Percentiles rank a stretch among this genome's conserved stretches.
phyloP scores from a whole-genome alignment of 2,888 invertebrate species.

The Xanthorhoe spadicearia region DNA sequence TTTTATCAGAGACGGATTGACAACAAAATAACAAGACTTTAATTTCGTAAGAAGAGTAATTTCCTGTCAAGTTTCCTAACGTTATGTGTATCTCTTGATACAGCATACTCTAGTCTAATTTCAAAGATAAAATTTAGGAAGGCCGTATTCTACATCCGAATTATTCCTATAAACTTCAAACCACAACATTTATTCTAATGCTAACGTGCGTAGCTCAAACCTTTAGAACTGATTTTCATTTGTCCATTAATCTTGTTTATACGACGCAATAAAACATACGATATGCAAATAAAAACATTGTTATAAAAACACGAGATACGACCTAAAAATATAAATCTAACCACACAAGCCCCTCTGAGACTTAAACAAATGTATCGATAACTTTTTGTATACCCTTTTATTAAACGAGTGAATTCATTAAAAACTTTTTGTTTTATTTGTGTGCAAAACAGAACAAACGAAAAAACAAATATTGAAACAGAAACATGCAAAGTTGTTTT shows the following conservation, averaged over 20 bases:
- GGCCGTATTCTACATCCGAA: no score
- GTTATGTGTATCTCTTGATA: no score
- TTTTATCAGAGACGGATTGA: no score
- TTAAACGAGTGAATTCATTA: constrained; percentile 27
- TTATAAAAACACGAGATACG: constrained; percentile 6
- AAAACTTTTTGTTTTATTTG: constrained; percentile 26
- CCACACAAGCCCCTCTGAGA: constrained; percentile 16
- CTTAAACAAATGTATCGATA: constrained; percentile 22
- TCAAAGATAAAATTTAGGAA: no score
- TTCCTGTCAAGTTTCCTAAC: no score
- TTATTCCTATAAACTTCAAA: no score
- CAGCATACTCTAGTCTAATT: no score
- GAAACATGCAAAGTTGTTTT: constrained; percentile 7
- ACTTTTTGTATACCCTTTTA: constrained; percentile 21
- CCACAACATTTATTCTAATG: no score
- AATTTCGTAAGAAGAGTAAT: no score
- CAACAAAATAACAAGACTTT: no score
- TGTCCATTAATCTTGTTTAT: neutral
- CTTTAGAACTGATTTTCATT: neutral
- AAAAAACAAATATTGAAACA: constrained; percentile 8
- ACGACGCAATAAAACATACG: neutral
- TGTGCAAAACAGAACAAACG: constrained; percentile 4
- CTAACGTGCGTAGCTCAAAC: neutral
- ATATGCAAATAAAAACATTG: constrained; percentile 1
- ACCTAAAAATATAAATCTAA: constrained; percentile 17